A percentile compares a stretch with the other conserved stretches of the same genome.
Conservation (phyloP, 1,140 invertebrate species). For the Caenorhabditis briggsae region DNA sequence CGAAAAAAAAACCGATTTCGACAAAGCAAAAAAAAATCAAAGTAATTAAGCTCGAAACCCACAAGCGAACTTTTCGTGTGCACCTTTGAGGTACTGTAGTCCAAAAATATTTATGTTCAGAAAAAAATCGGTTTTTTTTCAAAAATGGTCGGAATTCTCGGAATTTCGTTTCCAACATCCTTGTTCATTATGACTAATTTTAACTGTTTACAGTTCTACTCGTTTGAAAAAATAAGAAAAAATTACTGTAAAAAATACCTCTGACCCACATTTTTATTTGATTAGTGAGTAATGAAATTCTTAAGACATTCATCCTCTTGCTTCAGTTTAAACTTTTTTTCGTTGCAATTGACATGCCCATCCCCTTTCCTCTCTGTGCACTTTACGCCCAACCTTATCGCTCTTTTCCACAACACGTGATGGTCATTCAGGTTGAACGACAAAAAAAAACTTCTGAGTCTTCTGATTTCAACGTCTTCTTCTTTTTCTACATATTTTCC, state of each 20-base stretch:
- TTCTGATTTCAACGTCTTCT: too few relatives aligned
- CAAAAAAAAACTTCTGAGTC: too few relatives aligned
- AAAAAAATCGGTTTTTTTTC: too few relatives aligned
- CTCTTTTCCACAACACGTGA: not conserved
- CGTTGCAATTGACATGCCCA: not conserved
- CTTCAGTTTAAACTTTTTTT: not conserved
- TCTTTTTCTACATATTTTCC: not conserved
- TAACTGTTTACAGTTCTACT: not conserved
- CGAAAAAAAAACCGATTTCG: too few relatives aligned
- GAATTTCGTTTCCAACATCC: too few relatives aligned
- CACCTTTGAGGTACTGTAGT: too few relatives aligned
- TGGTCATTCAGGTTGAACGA: not conserved
- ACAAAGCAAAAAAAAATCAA: too few relatives aligned
- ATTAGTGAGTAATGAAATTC: constrained; percentile 31
- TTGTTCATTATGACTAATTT: too few relatives aligned
- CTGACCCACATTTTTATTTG: constrained; percentile 17
- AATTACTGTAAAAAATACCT: not conserved
- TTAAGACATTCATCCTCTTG: not conserved
- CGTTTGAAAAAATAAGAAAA: not conserved
- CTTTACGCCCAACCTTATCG: not conserved
- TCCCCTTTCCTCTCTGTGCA: not conserved
- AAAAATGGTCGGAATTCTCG: too few relatives aligned
- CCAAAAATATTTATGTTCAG: too few relatives aligned
- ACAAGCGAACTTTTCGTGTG: too few relatives aligned
- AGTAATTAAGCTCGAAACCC: too few relatives aligned